Percentiles rank a stretch among this genome's conserved stretches.
Conservation (phyloP, 2,113 vertebrate species). For the Sakesphorus luctuosus region DNA sequence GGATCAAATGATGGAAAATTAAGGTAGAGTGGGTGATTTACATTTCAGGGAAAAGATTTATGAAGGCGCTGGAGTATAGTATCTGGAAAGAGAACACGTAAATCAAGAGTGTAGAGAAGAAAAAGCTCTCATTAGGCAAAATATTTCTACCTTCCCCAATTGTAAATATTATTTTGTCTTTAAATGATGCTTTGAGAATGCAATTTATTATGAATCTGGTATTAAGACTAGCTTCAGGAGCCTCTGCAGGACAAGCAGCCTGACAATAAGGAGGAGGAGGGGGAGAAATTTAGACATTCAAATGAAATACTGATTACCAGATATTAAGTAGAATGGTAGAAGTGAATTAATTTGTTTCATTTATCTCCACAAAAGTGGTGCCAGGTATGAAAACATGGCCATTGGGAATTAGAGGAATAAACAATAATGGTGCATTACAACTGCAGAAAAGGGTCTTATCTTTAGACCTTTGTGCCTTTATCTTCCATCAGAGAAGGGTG, state of each 20-base stretch:
- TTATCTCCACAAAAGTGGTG: neutral
- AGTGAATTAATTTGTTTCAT: neutral
- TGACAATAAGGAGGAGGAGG: neutral
- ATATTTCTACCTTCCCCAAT: neutral
- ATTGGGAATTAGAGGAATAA: neutral
- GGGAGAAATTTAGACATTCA: neutral
- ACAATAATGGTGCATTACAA: neutral
- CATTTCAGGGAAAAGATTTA: neutral
- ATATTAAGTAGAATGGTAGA: neutral
- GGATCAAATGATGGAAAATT: neutral
- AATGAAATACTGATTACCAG: neutral
- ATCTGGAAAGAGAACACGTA: neutral
- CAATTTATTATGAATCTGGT: neutral
- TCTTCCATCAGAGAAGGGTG: neutral
- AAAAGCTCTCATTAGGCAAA: neutral
- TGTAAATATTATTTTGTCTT: neutral
- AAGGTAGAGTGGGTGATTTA: neutral
- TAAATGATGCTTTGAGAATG: neutral
- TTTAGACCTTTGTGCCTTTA: neutral
- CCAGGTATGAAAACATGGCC: neutral
- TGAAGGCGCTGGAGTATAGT: neutral
- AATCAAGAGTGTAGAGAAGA: neutral
- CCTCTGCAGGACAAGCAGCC: neutral
- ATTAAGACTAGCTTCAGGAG: neutral
- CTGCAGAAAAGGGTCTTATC: neutral